A percentile compares a stretch with the other conserved stretches of the same genome.
These are phyloP conservation scores for Chrysopilus asiliformis DNA, from an alignment of 2,888 invertebrate species.

Conservation along the genomic window DNA sequence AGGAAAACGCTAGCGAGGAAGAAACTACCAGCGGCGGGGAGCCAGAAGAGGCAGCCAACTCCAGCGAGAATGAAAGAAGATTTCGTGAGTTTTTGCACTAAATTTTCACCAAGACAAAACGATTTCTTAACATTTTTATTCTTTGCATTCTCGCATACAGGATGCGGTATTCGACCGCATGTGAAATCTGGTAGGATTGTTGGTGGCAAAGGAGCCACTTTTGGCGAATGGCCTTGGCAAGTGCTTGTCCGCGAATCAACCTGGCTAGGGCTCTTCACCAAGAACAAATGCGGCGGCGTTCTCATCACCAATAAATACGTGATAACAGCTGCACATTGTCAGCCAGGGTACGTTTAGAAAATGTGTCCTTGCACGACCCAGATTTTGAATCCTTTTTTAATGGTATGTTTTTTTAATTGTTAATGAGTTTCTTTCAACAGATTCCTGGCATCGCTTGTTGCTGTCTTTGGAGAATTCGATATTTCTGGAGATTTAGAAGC, in stretches of 20 bases:
- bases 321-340: constrained; percentile 88
- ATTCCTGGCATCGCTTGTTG: constrained; percentile 78
- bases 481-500: constrained; percentile 74
- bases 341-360: constrained; percentile 79
- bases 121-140: constrained; percentile 5
- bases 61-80: constrained; percentile 18
- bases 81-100: constrained; percentile 33
- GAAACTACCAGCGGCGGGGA: constrained; percentile 6
- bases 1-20: constrained; percentile 15
- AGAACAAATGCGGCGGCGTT: constrained; percentile 91
- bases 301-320: constrained; percentile 78
- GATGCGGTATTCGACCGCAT: constrained; percentile 76
- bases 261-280: constrained; percentile 85
- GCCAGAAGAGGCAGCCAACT: too few species aligned
- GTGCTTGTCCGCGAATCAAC: constrained; percentile 83
- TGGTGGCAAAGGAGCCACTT: constrained; percentile 73
- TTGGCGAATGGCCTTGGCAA: constrained; percentile 90
- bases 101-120: too few species aligned
- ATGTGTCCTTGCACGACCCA: too few species aligned
- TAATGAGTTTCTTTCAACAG: constrained; percentile 33
- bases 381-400: too few species aligned
- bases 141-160: constrained; percentile 38
- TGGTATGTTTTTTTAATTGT: too few species aligned
- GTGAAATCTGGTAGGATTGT: constrained; percentile 71
- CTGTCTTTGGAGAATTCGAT: constrained; percentile 84